Conservation (phyloP, 2,113 vertebrate species). For the Triplophysa rosa region DNA sequence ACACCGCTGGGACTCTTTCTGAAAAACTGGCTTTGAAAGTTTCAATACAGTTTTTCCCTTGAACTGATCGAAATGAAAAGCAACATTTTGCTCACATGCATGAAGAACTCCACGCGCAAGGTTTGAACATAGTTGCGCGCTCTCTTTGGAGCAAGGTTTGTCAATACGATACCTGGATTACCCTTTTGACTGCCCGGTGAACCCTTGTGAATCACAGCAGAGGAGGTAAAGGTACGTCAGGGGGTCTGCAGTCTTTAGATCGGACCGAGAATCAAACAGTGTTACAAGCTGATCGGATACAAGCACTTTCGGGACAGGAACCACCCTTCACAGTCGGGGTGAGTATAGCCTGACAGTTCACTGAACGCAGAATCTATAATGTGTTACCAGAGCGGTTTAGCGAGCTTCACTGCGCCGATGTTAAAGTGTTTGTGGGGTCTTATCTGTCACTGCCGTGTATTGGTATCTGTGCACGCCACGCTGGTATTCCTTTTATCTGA, state of each 20-base stretch:
- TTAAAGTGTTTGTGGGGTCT: neutral
- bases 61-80: neutral
- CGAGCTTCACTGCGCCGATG: neutral
- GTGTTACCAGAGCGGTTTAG: neutral
- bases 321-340: slow-evolving; percentile 71
- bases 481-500: neutral
- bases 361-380: slow-evolving; percentile 19
- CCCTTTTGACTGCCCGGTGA: slow-evolving; percentile 47
- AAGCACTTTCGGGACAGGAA: slow-evolving; percentile 58
- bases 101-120: neutral
- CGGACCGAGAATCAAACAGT: slow-evolving; percentile 46
- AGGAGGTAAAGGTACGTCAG: slow-evolving; percentile 23
- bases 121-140: neutral
- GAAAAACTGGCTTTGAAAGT: slow-evolving; percentile 5
- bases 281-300: slow-evolving; percentile 60
- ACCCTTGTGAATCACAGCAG: slow-evolving; percentile 56
- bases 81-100: neutral
- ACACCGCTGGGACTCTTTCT: neutral
- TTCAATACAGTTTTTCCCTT: neutral
- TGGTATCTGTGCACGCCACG: neutral
- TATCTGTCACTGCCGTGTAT: neutral
- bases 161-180: slow-evolving; percentile 72
- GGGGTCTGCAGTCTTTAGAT: slow-evolving; percentile 58
- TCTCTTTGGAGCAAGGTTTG: slow-evolving; percentile 12
- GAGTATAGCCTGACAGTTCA: slow-evolving; percentile 53